Conservation (phyloP, 2,888 invertebrate genomes). For the Diadegma fenestrale region DNA sequence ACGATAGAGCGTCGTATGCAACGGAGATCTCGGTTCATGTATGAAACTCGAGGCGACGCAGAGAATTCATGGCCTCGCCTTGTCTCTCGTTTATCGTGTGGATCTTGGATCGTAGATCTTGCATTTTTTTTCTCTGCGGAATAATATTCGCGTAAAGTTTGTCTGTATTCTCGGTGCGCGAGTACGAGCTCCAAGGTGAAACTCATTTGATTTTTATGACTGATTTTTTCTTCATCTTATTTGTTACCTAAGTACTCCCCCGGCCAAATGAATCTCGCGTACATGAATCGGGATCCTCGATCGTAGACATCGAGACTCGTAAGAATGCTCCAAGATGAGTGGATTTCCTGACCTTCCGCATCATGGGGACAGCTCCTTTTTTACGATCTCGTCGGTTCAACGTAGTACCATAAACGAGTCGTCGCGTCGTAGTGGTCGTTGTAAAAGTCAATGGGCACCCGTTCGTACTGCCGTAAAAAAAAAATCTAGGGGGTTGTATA, state of each 20-base stretch:
- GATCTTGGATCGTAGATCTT: constrained; percentile 57
- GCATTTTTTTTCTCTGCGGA: constrained; percentile 12
- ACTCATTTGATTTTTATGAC: constrained; percentile 50
- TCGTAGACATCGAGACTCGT: constrained; percentile 35
- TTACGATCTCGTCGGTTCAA: constrained; percentile 73
- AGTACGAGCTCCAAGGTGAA: constrained; percentile 47
- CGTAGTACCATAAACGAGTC: constrained; percentile 76
- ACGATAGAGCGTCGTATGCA: constrained; percentile 26
- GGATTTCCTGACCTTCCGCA: constrained; percentile 78
- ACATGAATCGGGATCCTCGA: constrained; percentile 16
- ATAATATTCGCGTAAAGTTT: constrained; percentile 34
- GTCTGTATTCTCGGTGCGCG: constrained; percentile 25
- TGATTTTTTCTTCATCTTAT: background rate
- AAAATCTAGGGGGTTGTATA: constrained; percentile 60
- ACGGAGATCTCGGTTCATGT: constrained; percentile 44
- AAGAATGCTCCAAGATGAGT: constrained; percentile 47
- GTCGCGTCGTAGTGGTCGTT: constrained; percentile 71
- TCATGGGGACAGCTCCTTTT: constrained; percentile 70
- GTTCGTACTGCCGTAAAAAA: constrained; percentile 80
- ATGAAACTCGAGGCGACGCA: constrained; percentile 50
- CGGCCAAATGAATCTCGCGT: constrained; percentile 17
- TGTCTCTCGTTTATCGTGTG: constrained; percentile 54
- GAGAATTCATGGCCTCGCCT: constrained; percentile 22
- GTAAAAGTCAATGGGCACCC: constrained; percentile 78
- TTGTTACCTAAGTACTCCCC: constrained; percentile 13